These are phyloP conservation scores for Coelopa pilipes DNA, from an alignment of 2,888 invertebrate species.

Conservation along the genomic window DNA sequence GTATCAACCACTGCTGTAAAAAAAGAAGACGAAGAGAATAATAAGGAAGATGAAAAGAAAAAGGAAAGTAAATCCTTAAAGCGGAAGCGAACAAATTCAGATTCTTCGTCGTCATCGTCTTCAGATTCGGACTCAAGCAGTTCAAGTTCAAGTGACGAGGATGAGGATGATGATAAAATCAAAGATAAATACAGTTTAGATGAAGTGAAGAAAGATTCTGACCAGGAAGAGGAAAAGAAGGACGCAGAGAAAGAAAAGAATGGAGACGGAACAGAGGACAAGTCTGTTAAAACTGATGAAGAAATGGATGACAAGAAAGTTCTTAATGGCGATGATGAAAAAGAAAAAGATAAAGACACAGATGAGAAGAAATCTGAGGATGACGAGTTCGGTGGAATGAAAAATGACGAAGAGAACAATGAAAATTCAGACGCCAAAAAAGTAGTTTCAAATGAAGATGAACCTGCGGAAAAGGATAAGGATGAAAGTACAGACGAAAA, in stretches of 20 bases:
- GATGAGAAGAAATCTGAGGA: neutral
- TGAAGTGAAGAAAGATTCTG: conserved; percentile 52
- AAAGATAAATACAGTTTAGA: conserved; percentile 60
- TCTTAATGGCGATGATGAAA: conserved; percentile 11
- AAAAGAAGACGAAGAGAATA: conserved; percentile 38
- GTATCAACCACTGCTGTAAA: conserved; percentile 54
- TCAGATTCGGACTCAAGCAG: conserved; percentile 59
- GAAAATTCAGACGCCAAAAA: conserved; percentile 24
- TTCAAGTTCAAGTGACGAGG: conserved; percentile 58
- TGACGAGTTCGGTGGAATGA: conserved; percentile 40
- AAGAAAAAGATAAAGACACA: conserved; percentile 2
- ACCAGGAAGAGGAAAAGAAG: conserved; percentile 32
- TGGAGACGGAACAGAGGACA: conserved; percentile 11
- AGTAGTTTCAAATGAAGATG: neutral
- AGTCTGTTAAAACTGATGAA: conserved; percentile 62
- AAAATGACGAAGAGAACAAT: conserved; percentile 31
- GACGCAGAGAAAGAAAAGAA: conserved; percentile 20
- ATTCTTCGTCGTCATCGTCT: conserved; percentile 56
- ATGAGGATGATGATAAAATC: conserved; percentile 65
- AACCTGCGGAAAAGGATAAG: conserved; percentile 37
- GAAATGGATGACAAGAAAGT: conserved; percentile 11
- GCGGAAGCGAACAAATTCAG: conserved; percentile 53
- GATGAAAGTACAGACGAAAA: conserved; percentile 35
- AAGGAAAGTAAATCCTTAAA: conserved; percentile 49
- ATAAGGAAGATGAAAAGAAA: conserved; percentile 36